Base-by-base conservation (phyloP, 1,140 invertebrate genomes). In the Dreissena polymorpha region DNA sequence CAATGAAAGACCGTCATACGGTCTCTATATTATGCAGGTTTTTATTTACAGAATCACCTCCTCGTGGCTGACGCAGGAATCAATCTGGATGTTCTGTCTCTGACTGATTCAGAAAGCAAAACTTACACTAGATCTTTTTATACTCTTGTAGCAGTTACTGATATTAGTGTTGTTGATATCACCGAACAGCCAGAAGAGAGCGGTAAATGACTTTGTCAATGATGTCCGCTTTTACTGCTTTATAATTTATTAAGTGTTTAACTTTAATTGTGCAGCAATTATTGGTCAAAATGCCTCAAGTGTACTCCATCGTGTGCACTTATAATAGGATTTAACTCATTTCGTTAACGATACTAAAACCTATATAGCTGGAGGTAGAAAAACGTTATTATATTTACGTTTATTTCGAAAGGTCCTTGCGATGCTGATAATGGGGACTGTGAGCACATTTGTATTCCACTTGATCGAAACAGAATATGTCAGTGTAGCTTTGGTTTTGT, bases 401-500 rank as follows among this genome's bases (percentile, higher is more conserved):
- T 16, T 50, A 12, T 60, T 60, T 74, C 25, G 14, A 16, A 29
- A 79, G 77, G 77, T 12, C 67, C 77, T 5, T 79, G 77, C 39
- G 77, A 67, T 8, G 55, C 70, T n/a, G 10, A 23, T 10, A 79
- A 79, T 55, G 77, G 77, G 0, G 77, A 50, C 29, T 79, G 77
- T 79, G 77, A 79, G 49, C 77, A 79, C 0, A 79, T 79, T 25
- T 79, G 77, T 68, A 57, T 79, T 18, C 68, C 77, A 0, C n/a
- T 79, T 60, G 77, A 65, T 50, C 21, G 67, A 13, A 79, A 70
- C 21, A 69, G 68, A 21, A n/a, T 79, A 49, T 79, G 77, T 71
- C 77, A 49, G 29, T 79, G 77, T 79, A 68, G 70, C 39, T 71
- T 57, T 29, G 77, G 77, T 16, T 79, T 60, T 49, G 29, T 60